phyloP scores from a whole-genome alignment of 2,113 vertebrate species.

The Jacana jacana region DNA sequence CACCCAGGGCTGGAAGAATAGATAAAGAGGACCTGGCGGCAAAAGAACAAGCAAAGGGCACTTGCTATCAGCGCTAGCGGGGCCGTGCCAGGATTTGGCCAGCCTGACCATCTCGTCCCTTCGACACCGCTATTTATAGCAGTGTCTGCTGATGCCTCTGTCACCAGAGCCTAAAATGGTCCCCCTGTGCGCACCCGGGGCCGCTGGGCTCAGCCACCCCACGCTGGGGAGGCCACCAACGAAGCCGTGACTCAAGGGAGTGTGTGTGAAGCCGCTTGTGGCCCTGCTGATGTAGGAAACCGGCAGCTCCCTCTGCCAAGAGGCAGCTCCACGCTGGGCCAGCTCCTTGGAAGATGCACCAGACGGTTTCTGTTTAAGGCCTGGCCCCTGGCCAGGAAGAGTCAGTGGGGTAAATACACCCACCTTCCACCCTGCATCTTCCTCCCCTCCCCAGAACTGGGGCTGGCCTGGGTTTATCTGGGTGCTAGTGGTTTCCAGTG shows the following conservation, averaged over 20 bases:
- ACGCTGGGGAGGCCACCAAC: background rate
- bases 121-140: constrained; percentile 40
- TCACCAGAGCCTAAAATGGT: background rate
- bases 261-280: background rate
- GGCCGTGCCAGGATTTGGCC: background rate
- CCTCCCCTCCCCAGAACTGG: background rate
- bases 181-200: background rate
- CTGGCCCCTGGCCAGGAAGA: background rate
- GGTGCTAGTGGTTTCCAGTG: background rate
- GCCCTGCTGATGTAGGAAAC: background rate
- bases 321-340: background rate
- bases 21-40: background rate
- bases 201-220: background rate
- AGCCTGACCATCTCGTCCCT: background rate
- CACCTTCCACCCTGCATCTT: background rate
- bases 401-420: rapidly evolving
- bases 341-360: background rate
- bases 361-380: background rate
- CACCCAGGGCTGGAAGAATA: background rate
- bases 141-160: background rate
- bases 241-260: background rate
- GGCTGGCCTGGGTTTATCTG: background rate
- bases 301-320: background rate
- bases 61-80: rapidly evolving
- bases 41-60: constrained; percentile 11